Percentiles rank a stretch among this genome's conserved stretches.
phyloP scores from a whole-genome alignment of 1,140 invertebrate genomes.

The Hirudo medicinalis region DNA sequence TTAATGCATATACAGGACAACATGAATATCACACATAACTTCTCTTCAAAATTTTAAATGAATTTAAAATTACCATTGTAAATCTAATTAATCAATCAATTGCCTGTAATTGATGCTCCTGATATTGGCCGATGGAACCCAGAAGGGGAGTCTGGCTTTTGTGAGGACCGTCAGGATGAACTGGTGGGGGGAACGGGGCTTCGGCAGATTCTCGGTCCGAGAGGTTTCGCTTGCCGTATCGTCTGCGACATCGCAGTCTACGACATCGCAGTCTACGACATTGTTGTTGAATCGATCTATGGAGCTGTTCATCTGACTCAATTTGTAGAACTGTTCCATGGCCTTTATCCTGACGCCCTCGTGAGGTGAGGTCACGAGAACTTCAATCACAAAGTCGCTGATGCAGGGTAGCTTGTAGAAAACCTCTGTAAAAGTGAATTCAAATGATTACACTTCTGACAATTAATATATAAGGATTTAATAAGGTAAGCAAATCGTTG shows the following conservation, averaged over 20 bases:
- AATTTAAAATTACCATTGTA: too few relatives aligned
- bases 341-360: slow-evolving; percentile 40
- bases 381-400: slow-evolving; percentile 45
- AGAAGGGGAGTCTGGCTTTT: slow-evolving; percentile 47
- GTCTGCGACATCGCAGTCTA: not conserved
- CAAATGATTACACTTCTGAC: not conserved
- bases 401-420: slow-evolving; percentile 43
- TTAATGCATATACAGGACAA: not conserved
- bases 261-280: not conserved
- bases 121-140: slow-evolving; percentile 44
- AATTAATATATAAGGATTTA: not conserved
- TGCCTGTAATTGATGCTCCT: slow-evolving; percentile 42
- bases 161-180: slow-evolving; percentile 42
- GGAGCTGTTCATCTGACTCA: slow-evolving; percentile 31
- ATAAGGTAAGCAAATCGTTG: too few relatives aligned
- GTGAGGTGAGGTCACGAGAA: slow-evolving; percentile 44
- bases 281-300: not conserved
- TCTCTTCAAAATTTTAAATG: too few relatives aligned
- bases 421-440: slow-evolving; percentile 31
- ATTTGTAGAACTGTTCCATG: slow-evolving; percentile 41
- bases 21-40: too few relatives aligned
- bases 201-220: not conserved
- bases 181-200: slow-evolving; percentile 34
- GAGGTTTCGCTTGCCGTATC: not conserved
- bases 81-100: too few relatives aligned